These are phyloP conservation scores for Oreochromis tanganicae DNA, from an alignment of 2,113 vertebrate genomes.

Conservation along the genomic window DNA sequence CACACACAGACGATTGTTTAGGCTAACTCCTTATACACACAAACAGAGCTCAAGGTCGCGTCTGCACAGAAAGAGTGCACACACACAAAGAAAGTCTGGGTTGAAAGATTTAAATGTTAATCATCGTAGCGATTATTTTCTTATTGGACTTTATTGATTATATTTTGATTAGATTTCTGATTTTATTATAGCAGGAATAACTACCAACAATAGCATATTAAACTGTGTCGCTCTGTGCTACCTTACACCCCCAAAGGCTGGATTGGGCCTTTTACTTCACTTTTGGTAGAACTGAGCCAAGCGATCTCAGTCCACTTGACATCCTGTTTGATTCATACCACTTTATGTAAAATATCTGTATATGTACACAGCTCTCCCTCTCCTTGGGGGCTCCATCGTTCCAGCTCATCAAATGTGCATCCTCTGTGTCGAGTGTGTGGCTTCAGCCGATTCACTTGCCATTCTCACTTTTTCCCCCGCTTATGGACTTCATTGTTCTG, in stretches of 20 bases:
- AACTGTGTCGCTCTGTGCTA: not conserved
- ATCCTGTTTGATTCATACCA: not conserved
- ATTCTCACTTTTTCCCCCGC: not conserved
- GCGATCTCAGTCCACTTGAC: not conserved
- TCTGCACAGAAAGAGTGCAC: not conserved
- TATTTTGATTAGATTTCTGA: not conserved
- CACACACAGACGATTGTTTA: not conserved
- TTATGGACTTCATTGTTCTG: conserved; percentile 5
- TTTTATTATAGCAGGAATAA: not conserved
- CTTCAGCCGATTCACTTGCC: not conserved
- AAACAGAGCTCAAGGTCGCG: not conserved
- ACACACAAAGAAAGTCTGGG: not conserved
- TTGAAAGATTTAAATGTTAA: not conserved
- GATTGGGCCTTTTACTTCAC: not conserved
- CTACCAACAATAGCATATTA: not conserved
- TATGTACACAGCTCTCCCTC: not conserved
- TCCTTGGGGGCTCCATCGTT: conserved; percentile 13
- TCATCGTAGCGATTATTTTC: not conserved
- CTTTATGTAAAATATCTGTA: conserved; percentile 5
- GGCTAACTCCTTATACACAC: not conserved
- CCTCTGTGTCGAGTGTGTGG: not conserved
- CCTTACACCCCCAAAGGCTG: not conserved
- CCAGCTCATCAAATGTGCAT: conserved; percentile 9
- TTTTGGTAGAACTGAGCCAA: not conserved
- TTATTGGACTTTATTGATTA: not conserved